phyloP scores from a whole-genome alignment of 2,797 vertebrate species.

The Hydrocynus forskahlii region DNA sequence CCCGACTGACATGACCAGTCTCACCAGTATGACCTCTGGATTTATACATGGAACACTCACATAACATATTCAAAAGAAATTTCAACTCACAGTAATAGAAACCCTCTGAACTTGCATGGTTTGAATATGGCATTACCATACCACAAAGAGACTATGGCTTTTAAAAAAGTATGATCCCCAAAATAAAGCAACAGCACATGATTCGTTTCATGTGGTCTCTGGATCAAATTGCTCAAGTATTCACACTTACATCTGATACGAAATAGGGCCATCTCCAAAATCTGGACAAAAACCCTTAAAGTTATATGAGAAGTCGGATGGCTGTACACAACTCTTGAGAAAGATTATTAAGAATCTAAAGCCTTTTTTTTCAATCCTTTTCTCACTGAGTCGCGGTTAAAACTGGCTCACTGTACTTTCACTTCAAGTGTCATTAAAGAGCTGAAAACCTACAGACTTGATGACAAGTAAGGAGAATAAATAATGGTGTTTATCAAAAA shows the following conservation, averaged over 20 bases:
- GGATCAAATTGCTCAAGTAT: conserved; percentile 16
- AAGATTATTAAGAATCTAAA: conserved; percentile 13
- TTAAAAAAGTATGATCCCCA: conserved; percentile 12
- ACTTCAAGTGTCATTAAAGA: conserved; percentile 10
- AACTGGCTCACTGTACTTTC: conserved; percentile 13
- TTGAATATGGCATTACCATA: conserved; percentile 37
- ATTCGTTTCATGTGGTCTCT: conserved; percentile 5
- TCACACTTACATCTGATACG: conserved; percentile 5
- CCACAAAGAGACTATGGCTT: conserved; percentile 49
- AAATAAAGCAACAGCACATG: conserved; percentile 12
- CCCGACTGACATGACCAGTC: conserved; percentile 37
- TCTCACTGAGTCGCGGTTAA: background rate
- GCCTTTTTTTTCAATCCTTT: background rate
- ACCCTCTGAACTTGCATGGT: conserved; percentile 48
- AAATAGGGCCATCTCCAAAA: conserved; percentile 10
- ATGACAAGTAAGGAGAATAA: conserved; percentile 7
- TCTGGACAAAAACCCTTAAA: conserved; percentile 8
- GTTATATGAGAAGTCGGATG: background rate
- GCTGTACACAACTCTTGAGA: conserved; percentile 5
- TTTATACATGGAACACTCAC: conserved; percentile 13
- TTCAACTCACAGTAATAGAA: conserved; percentile 40
- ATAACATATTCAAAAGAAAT: background rate
- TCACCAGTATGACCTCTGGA: conserved; percentile 28
- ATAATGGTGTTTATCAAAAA: conserved; percentile 9
- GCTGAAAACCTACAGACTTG: background rate